phyloP scores from a whole-genome alignment of 2,888 invertebrate species.

The Drymonia ruficornis region DNA sequence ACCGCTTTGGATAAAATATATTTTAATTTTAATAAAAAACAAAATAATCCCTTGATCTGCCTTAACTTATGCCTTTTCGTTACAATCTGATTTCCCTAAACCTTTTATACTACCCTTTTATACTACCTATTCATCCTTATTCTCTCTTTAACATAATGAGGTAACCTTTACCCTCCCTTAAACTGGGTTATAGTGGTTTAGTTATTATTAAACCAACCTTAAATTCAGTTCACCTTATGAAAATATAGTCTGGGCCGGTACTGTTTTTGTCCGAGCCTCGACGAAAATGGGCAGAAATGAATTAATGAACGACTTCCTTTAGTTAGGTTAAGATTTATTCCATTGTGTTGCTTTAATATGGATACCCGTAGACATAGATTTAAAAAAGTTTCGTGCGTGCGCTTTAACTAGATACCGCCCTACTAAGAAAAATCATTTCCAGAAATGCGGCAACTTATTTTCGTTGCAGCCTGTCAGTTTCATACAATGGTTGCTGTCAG shows the following conservation, averaged over 20 bases:
- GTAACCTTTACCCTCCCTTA: background rate
- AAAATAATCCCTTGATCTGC: background rate
- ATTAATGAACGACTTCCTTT: constrained; percentile 45
- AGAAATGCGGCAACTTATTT: too few species aligned
- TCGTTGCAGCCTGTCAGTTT: too few species aligned
- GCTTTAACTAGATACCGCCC: too few species aligned
- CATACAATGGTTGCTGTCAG: too few species aligned
- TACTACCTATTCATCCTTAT: background rate
- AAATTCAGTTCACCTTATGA: constrained; percentile 25
- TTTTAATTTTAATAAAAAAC: too few species aligned
- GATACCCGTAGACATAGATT: too few species aligned
- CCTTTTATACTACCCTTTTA: background rate
- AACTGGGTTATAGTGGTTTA: constrained; percentile 5
- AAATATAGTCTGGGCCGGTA: constrained; percentile 21
- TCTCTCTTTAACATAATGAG: background rate
- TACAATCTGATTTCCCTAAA: background rate
- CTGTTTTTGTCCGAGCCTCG: constrained; percentile 23
- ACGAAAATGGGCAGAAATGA: constrained; percentile 41
- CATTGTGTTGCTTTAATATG: background rate
- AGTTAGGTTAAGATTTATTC: constrained; percentile 13
- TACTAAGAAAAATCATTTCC: too few species aligned
- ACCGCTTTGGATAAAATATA: too few species aligned
- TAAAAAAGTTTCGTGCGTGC: too few species aligned
- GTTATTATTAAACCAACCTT: constrained; percentile 25
- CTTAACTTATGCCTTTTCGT: background rate